Conservation (phyloP, 2,113 vertebrate species). For the Cinclus mexicanus region DNA sequence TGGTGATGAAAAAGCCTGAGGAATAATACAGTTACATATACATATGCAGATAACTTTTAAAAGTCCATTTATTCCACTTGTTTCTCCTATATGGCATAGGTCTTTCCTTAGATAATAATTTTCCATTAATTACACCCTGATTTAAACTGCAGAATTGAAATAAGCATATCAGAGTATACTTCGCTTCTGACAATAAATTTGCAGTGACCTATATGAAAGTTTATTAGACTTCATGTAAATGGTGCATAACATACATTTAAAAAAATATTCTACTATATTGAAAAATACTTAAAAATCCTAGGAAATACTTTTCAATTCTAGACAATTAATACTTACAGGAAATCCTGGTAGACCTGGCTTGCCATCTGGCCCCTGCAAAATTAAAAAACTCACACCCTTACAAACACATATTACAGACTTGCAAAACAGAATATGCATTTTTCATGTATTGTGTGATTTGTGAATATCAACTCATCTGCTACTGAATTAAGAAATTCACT, state of each 20-base stretch:
- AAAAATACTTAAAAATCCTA: neutral
- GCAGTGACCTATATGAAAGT: neutral
- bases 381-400: neutral
- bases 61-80: neutral
- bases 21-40: neutral
- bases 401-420: neutral
- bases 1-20: neutral
- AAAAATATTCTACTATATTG: neutral
- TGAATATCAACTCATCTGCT: neutral
- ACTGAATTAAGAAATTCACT: neutral
- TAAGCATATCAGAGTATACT: neutral
- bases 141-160: neutral
- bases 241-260: neutral
- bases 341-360: constrained; percentile 86
- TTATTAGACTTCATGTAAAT: neutral
- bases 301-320: neutral
- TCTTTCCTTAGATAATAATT: neutral
- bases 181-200: rapidly evolving
- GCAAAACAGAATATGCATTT: neutral
- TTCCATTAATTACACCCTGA: neutral
- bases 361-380: constrained; percentile 86
- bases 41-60: neutral
- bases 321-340: constrained; percentile 78
- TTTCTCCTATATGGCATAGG: neutral
- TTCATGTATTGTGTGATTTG: neutral